Base-by-base conservation (phyloP, 1,140 invertebrate genomes). In the Andrena cerasifolii region DNA sequence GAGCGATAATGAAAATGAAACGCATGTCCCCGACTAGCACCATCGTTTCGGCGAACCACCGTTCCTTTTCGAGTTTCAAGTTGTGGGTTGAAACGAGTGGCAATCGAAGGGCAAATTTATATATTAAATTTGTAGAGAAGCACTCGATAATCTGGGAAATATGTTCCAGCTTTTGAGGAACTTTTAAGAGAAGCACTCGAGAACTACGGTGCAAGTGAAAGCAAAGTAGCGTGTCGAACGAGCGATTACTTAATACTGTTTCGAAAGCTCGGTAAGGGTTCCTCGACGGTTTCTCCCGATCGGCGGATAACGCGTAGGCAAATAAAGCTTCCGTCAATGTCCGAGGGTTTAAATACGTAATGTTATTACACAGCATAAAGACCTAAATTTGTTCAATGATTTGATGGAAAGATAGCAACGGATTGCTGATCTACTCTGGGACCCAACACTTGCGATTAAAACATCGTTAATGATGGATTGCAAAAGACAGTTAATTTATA, bases 1-100 rank as follows among this genome's bases (percentile, higher is more conserved):
- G 53, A 1, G 78, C 72, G 10, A 43, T 63, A 28, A 51, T 24
- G 5, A 87, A 72, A 28, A 87, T 51, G 3, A 79, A 78, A 54
- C 31, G 47, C 47, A 87, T 72, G 31, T 85, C 80, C 6, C 40
- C 45, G 24, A 76, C 3, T 14, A 47, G 33, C 56, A 43, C 51
- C 80, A 80, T 82, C 31, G 0, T 68, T 28, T 49, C 26, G 3
- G n/a, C 18, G 5, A 14, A 68, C 12, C 14, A 0, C 14, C 5
- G 2, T 2, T 26, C 7, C 6, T 14, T 31, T 40, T n/a, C 14
- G 14, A 1, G 10, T 26, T 67, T 4, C 1, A 8, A 12, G 21
- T 56, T 43, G n/a, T n/a, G n/a, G n/a, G n/a, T n/a, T n/a, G n/a
- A n/a, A n/a, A n/a, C n/a, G n/a, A n/a, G n/a, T n/a, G n/a, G n/a